Conservation (phyloP, 2,888 invertebrate genomes). For the Plagodis dolabraria region DNA sequence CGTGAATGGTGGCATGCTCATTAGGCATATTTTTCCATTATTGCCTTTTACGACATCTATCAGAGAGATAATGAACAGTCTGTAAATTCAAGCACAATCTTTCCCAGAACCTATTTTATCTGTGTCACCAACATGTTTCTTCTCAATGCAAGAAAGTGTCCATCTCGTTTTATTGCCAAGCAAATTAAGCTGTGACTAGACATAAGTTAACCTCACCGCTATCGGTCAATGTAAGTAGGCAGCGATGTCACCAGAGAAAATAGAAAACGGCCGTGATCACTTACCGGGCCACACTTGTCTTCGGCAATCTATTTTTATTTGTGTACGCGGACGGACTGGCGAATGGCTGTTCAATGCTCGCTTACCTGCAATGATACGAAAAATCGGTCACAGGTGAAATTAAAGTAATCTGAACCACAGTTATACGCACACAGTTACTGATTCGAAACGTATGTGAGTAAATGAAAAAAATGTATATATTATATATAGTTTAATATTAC, state of each 20-base stretch:
- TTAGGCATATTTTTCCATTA: too few species aligned
- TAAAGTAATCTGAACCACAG: constrained; percentile 32
- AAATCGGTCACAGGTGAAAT: constrained; percentile 52
- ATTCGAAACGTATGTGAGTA: background rate
- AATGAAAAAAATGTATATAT: too few species aligned
- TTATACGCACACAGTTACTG: too few species aligned
- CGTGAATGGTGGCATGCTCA: too few species aligned
- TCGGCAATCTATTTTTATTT: constrained; percentile 62
- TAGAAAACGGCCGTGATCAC: constrained; percentile 69
- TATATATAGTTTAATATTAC: too few species aligned
- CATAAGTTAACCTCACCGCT: constrained; percentile 3
- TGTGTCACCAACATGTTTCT: too few species aligned
- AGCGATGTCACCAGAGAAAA: constrained; percentile 75
- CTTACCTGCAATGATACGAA: constrained; percentile 56
- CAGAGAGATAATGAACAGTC: too few species aligned
- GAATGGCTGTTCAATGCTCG: constrained; percentile 34
- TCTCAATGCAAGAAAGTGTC: too few species aligned
- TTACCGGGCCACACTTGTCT: constrained; percentile 59
- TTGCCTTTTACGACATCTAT: too few species aligned
- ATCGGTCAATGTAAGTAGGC: constrained; percentile 51
- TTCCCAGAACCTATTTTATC: too few species aligned
- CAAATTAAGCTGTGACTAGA: background rate
- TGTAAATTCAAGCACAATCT: too few species aligned
- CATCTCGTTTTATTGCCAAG: too few species aligned
- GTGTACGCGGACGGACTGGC: constrained; percentile 58